Evolutionary conservation across 2,113 vertebrate genomes (phyloP).

Genomic region (Scophthalmus maximus): DNA sequence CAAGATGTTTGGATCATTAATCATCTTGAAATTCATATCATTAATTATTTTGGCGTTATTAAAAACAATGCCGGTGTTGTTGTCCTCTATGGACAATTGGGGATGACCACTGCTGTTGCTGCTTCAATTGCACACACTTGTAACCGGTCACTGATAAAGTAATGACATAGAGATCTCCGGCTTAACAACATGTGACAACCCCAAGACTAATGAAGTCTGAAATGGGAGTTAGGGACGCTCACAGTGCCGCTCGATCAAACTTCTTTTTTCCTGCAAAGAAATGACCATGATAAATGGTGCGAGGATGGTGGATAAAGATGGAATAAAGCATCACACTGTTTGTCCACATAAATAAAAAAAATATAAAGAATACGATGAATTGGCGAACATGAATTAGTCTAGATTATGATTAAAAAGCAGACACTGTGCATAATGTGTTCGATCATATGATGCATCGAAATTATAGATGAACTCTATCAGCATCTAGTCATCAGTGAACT

Average conservation of each 20-base stretch:
- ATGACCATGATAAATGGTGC: neutral
- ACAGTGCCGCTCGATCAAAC: neutral
- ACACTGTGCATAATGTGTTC: neutral
- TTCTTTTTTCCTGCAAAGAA: neutral
- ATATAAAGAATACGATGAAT: too few species aligned
- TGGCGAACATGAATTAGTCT: too few species aligned
- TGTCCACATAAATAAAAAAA: too few species aligned
- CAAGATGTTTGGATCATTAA: neutral
- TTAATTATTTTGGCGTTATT: too few species aligned
- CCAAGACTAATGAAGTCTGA: neutral
- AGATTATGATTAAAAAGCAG: too few species aligned
- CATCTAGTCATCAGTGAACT: too few species aligned
- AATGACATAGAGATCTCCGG: neutral
- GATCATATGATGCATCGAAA: neutral
- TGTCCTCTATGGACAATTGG: too few species aligned
- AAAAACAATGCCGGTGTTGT: too few species aligned
- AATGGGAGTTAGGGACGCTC: neutral
- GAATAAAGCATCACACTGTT: too few species aligned
- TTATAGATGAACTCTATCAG: too few species aligned
- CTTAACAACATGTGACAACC: neutral
- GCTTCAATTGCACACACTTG: neutral
- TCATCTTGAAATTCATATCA: neutral
- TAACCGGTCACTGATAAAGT: neutral
- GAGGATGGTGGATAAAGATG: too few species aligned
- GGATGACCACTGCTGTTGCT: neutral